These are phyloP conservation scores for Thalassophryne amazonica DNA, from an alignment of 2,797 vertebrate genomes.

Conservation along the genomic window DNA sequence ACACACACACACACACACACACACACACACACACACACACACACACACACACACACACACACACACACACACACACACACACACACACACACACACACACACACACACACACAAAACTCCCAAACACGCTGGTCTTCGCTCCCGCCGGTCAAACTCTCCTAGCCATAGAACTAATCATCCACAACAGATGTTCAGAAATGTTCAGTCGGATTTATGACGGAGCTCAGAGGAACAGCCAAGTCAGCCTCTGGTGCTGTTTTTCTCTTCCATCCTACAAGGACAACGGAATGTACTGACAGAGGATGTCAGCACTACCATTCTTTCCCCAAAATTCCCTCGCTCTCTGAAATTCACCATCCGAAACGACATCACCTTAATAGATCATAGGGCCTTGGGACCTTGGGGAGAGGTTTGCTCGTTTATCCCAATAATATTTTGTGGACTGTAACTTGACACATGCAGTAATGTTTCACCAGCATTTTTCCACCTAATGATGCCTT, in stretches of 20 bases:
- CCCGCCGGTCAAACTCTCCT: conserved; percentile 73
- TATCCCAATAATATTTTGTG: conserved; percentile 65
- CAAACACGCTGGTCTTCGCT: conserved; percentile 51
- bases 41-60: conserved; percentile 35
- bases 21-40: conserved; percentile 22
- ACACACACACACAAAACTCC: conserved; percentile 20
- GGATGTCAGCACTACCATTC: conserved; percentile 68
- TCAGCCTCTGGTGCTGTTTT: conserved; percentile 75
- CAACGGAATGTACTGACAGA: conserved; percentile 67
- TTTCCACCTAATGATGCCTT: conserved; percentile 27
- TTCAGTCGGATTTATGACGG: conserved; percentile 76
- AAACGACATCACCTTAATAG: conserved; percentile 63
- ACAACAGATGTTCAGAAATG: conserved; percentile 81
- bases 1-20: not conserved
- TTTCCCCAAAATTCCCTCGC: conserved; percentile 48
- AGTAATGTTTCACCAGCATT: conserved; percentile 32
- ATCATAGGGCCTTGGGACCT: conserved; percentile 65
- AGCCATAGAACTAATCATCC: conserved; percentile 78
- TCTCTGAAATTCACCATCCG: conserved; percentile 56
- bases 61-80: conserved; percentile 9
- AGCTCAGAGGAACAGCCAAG: conserved; percentile 78
- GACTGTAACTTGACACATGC: conserved; percentile 58
- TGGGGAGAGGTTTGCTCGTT: conserved; percentile 68
- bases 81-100: not conserved
- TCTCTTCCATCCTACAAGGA: conserved; percentile 71